phyloP scores from a whole-genome alignment of 2,797 vertebrate genomes.

The Melanotaenia parkinsoni region DNA sequence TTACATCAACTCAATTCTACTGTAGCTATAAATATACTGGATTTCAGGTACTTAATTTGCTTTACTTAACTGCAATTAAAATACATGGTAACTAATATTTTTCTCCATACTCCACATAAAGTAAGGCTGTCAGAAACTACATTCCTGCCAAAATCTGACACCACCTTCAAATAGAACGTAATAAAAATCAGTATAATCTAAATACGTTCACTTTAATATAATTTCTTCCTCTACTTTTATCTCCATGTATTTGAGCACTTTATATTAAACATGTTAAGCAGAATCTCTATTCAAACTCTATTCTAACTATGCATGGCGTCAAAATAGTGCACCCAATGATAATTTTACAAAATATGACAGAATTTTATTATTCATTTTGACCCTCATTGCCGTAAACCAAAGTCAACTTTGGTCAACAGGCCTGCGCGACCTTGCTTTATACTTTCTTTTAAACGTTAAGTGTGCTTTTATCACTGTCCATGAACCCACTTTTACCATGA shows the following conservation, averaged over 20 bases:
- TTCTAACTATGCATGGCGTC: background rate
- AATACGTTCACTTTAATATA: background rate
- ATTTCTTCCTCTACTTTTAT: background rate
- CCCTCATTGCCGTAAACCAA: background rate
- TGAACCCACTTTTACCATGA: background rate
- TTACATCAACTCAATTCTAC: no score
- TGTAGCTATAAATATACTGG: no score
- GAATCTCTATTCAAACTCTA: background rate
- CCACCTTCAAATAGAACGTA: background rate
- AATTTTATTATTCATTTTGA: conserved; percentile 1
- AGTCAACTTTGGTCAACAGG: conserved; percentile 3
- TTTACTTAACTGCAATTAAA: no score
- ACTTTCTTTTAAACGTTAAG: background rate
- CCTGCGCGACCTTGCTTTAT: conserved; percentile 4
- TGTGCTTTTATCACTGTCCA: no score
- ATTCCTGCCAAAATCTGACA: background rate
- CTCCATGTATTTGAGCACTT: background rate
- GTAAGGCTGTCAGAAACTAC: background rate
- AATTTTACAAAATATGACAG: background rate
- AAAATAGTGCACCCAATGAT: background rate
- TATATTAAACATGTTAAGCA: background rate
- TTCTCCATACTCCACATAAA: no score
- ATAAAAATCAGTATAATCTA: background rate
- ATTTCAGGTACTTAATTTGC: no score
- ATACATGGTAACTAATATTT: no score